Conservation (phyloP, 2,888 invertebrate species). For the Nephrocerus scutellatus region DNA sequence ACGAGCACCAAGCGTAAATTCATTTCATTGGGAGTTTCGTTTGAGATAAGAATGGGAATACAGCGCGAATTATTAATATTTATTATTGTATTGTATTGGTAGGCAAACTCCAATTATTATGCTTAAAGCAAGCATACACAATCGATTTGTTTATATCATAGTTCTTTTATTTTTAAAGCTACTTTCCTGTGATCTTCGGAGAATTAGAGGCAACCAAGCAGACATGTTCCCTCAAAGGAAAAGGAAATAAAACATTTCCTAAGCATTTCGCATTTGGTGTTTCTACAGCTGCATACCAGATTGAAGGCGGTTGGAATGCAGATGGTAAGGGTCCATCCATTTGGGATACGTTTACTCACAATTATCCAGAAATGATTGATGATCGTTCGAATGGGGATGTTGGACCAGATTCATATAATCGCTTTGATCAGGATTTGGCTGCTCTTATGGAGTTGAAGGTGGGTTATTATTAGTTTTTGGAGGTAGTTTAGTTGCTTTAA, state of each 20-base stretch:
- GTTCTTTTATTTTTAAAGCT: no score
- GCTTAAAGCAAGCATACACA: no score
- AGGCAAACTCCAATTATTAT: no score
- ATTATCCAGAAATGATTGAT: constrained; percentile 40
- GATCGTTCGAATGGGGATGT: constrained; percentile 52
- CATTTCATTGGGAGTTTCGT: no score
- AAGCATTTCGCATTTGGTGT: constrained; percentile 31
- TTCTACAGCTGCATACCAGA: constrained; percentile 35
- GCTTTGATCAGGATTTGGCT: constrained; percentile 53
- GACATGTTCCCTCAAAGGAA: constrained; percentile 12
- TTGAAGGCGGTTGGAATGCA: constrained; percentile 36
- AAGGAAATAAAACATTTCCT: constrained; percentile 29
- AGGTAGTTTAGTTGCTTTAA: background rate
- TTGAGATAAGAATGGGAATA: no score
- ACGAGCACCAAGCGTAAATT: no score
- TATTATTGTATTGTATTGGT: no score
- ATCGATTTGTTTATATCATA: no score
- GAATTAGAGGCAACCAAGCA: no score
- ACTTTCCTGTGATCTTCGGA: no score
- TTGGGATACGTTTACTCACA: constrained; percentile 48
- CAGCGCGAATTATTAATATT: no score
- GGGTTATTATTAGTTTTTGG: background rate
- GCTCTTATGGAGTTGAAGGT: constrained; percentile 52
- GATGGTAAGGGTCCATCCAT: constrained; percentile 51
- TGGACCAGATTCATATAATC: constrained; percentile 57